Evolutionary conservation across 2,113 vertebrate species (phyloP).

Genomic region (Formicarius rufipectus): DNA sequence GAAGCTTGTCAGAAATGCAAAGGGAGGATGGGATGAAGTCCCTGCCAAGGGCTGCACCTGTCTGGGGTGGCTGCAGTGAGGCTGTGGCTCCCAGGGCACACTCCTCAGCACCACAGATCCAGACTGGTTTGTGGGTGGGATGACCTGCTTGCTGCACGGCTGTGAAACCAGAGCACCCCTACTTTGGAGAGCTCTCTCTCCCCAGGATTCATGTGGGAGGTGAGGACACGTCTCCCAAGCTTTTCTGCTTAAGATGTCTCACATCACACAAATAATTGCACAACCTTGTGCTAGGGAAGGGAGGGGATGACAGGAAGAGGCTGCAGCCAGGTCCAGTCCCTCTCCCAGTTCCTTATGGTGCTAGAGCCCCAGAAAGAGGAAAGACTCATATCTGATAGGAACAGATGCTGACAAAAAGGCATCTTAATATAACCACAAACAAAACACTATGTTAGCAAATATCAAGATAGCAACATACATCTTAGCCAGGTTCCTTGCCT

Average conservation of each 20-base stretch:
- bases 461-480: not conserved
- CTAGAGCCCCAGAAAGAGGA: not conserved
- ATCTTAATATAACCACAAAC: not conserved
- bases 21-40: accelerated
- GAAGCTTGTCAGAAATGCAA: not conserved
- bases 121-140: not conserved
- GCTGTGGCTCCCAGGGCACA: not conserved
- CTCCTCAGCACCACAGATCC: not conserved
- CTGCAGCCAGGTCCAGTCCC: not conserved
- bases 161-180: not conserved
- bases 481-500: not conserved
- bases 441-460: not conserved
- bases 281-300: not conserved
- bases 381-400: not conserved
- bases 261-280: not conserved
- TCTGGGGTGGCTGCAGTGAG: not conserved
- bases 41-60: accelerated
- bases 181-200: not conserved
- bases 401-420: not conserved
- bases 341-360: not conserved
- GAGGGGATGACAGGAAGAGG: not conserved
- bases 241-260: not conserved
- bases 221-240: not conserved
- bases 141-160: not conserved
- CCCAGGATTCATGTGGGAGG: not conserved